Evolutionary conservation across 2,113 vertebrate genomes (phyloP).

Genomic region (Apus apus): DNA sequence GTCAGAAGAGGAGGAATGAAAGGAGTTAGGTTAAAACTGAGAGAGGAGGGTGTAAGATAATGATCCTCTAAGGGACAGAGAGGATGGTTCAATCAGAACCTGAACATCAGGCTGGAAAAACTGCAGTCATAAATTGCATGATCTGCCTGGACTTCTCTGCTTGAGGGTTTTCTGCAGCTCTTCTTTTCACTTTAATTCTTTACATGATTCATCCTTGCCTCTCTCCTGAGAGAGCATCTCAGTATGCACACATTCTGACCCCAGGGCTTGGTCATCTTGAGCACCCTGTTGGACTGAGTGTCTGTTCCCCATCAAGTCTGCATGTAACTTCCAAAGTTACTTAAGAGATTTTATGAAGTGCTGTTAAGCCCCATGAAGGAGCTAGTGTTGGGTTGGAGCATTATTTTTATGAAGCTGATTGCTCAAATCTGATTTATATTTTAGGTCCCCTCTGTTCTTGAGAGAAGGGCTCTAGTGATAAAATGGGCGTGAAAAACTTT

Average conservation of each 20-base stretch:
- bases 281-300: neutral
- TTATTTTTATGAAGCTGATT: neutral
- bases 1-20: neutral
- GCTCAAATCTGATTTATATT: neutral
- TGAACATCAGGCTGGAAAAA: neutral
- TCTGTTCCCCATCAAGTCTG: no score
- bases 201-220: neutral
- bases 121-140: neutral
- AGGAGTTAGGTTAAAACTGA: neutral
- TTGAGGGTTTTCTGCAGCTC: neutral
- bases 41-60: neutral
- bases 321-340: neutral
- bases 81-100: neutral
- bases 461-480: neutral
- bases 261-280: neutral
- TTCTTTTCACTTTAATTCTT: neutral
- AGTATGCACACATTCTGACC: neutral
- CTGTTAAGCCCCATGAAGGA: conserved; percentile 35
- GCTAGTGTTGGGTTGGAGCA: neutral
- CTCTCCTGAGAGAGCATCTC: neutral
- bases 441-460: neutral
- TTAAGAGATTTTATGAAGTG: conserved; percentile 40
- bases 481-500: neutral
- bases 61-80: neutral
- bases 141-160: neutral